Evolutionary conservation across 35 echinoderm and acorn worm species (phyloP), one percentile per base, ranked within the genome.

Genomic region (Apostichopus parvimensis): DNA sequence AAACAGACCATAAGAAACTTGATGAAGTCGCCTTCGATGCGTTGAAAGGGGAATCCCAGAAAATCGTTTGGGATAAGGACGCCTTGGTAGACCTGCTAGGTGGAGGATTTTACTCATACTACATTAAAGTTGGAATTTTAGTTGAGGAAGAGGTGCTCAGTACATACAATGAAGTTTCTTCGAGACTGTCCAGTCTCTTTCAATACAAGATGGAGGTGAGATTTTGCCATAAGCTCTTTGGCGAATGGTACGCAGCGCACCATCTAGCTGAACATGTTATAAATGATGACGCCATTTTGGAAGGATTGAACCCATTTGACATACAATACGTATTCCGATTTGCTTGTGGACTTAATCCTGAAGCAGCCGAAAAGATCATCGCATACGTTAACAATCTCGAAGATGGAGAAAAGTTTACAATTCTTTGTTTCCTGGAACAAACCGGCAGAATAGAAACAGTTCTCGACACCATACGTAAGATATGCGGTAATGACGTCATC

Each of bases 121-220:
- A 84, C 14, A 18, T 84, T 22, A 25, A 15, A 23, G 57, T 84
- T 58, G 81, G 81, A 7, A 84, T 84, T 22, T 84, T 84, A 84
- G 81, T 84, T 56, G 81, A 84, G 15, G 81, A 59, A 59, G 81
- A 84, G 9, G 56, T 84, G 15, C 81, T 84, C 1, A 56, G 54
- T 22, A 22, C 18, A 9, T 5, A 84, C 55, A 59, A 59, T 55
- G 55, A 22, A 1, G 2, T 13, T 1, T 56, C 54, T 58, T 10
- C 14, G 57, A 60, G 54, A n/a, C 17, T 22, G 5, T 84, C 81
- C 15, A 59, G 10, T 56, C 23, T 58, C 10, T n/a, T 84, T 11
- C 81, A 84, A 84, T 84, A 84, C 56, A 84, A 84, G 58, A 84
- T 22, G 14, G 81, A 84, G 22, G 81, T 84, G 52, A 84, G 81